phyloP scores from a whole-genome alignment of 2,888 invertebrate genomes.

The Gnatocerus cornutus region DNA sequence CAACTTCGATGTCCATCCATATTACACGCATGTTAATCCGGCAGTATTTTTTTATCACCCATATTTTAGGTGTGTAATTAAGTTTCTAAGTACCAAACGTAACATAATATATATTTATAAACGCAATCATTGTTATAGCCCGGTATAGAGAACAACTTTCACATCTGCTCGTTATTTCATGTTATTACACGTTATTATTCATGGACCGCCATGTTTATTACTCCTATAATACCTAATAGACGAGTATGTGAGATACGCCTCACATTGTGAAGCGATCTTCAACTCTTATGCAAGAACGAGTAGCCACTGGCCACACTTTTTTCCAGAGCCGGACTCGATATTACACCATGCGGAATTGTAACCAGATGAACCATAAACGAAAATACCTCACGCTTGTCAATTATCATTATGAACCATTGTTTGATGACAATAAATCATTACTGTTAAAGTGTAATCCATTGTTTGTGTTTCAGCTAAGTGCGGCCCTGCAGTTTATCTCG shows the following conservation, averaged over 20 bases:
- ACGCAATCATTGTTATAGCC: slow-evolving; percentile 51
- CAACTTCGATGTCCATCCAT: slow-evolving; percentile 26
- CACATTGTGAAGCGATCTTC: slow-evolving; percentile 38
- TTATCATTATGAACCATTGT: slow-evolving; percentile 40
- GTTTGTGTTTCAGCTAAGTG: slow-evolving; percentile 46
- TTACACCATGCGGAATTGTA: slow-evolving; percentile 13
- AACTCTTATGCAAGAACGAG: slow-evolving; percentile 30
- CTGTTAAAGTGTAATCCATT: slow-evolving; percentile 40
- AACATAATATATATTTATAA: slow-evolving; percentile 52
- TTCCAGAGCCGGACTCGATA: slow-evolving; percentile 26
- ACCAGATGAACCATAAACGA: background rate
- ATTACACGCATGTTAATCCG: slow-evolving; percentile 38
- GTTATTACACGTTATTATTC: slow-evolving; percentile 62
- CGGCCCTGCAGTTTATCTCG: slow-evolving; percentile 50
- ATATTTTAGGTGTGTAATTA: slow-evolving; percentile 51
- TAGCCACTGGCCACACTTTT: slow-evolving; percentile 37
- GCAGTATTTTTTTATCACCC: slow-evolving; percentile 39
- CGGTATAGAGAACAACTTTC: slow-evolving; percentile 61
- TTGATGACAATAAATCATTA: slow-evolving; percentile 47
- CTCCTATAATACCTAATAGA: slow-evolving; percentile 56
- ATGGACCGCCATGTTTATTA: slow-evolving; percentile 60
- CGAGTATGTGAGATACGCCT: slow-evolving; percentile 52
- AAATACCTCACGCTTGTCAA: slow-evolving; percentile 35
- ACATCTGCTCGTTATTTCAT: slow-evolving; percentile 61
- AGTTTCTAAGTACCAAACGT: slow-evolving; percentile 48